phyloP scores from a whole-genome alignment of 2,797 vertebrate genomes.

The Hozukius guyotensis region DNA sequence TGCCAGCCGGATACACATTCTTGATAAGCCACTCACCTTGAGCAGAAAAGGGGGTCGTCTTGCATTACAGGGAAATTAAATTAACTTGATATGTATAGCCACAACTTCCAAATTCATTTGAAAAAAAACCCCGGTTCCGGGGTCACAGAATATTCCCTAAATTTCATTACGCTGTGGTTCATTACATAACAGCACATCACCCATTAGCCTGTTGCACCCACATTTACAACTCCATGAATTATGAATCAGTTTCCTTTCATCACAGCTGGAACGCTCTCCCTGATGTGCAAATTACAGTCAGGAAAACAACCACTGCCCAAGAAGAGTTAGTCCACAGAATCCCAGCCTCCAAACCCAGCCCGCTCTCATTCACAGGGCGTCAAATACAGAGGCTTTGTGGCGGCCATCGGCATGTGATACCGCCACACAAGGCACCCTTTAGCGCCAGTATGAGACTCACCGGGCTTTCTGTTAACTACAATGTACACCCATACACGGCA shows the following conservation, averaged over 20 bases:
- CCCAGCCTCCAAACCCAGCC: not conserved
- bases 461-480: not conserved
- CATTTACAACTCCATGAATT: slow-evolving; percentile 80
- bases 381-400: not conserved
- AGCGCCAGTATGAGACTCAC: not conserved
- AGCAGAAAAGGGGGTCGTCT: slow-evolving; percentile 9
- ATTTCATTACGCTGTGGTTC: slow-evolving; percentile 69
- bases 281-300: slow-evolving; percentile 72
- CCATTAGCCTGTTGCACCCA: slow-evolving; percentile 71
- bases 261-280: slow-evolving; percentile 70
- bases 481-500: not conserved
- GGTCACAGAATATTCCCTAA: slow-evolving; percentile 60
- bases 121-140: slow-evolving; percentile 32
- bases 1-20: not conserved
- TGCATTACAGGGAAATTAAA: slow-evolving; percentile 38
- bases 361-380: not conserved
- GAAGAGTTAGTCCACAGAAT: slow-evolving; percentile 23
- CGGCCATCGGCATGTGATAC: not conserved
- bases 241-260: slow-evolving; percentile 79
- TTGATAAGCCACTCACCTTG: slow-evolving; percentile 14
- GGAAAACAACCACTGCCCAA: slow-evolving; percentile 63
- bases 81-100: slow-evolving; percentile 16
- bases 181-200: slow-evolving; percentile 70
- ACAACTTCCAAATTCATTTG: slow-evolving; percentile 48
- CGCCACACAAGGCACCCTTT: not conserved